Percentiles rank a stretch among this genome's conserved stretches.
Evolutionary conservation across 2,797 vertebrate genomes (phyloP).

Genomic region (Hydrophis major): DNA sequence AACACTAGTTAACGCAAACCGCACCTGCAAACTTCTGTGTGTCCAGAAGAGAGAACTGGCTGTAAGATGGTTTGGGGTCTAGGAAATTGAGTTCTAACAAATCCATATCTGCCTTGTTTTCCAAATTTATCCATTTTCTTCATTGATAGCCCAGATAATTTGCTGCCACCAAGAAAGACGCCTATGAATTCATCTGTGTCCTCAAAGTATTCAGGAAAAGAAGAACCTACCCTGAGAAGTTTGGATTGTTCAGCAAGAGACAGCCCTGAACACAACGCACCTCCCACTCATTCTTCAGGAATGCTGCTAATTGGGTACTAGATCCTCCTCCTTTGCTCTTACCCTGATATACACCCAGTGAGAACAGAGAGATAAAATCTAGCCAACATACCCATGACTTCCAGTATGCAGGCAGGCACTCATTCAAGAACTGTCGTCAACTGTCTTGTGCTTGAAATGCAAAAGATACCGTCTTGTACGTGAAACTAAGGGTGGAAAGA

Average conservation of each 20-base stretch:
- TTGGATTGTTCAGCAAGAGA: neutral
- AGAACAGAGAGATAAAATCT: neutral
- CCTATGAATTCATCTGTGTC: neutral
- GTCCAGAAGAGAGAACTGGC: neutral
- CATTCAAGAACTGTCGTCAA: neutral
- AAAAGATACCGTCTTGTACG: neutral
- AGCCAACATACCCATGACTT: neutral
- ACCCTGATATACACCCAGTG: neutral
- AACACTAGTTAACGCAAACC: neutral
- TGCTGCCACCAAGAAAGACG: rapidly evolving
- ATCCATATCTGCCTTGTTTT: neutral
- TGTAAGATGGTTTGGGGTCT: conserved; percentile 3
- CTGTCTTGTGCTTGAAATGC: neutral
- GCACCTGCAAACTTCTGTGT: conserved; percentile 49
- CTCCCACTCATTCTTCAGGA: neutral
- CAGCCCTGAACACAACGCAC: rapidly evolving
- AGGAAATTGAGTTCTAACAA: neutral
- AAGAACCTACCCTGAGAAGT: neutral
- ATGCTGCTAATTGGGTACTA: neutral
- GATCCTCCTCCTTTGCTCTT: conserved; percentile 22
- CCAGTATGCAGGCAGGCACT: conserved; percentile 2
- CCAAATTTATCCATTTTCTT: conserved; percentile 45
- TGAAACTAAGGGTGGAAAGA: neutral
- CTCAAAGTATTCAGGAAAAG: neutral
- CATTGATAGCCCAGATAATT: rapidly evolving